Evolutionary conservation across 2,888 invertebrate species (phyloP).

Genomic region (Agrotis puta): DNA sequence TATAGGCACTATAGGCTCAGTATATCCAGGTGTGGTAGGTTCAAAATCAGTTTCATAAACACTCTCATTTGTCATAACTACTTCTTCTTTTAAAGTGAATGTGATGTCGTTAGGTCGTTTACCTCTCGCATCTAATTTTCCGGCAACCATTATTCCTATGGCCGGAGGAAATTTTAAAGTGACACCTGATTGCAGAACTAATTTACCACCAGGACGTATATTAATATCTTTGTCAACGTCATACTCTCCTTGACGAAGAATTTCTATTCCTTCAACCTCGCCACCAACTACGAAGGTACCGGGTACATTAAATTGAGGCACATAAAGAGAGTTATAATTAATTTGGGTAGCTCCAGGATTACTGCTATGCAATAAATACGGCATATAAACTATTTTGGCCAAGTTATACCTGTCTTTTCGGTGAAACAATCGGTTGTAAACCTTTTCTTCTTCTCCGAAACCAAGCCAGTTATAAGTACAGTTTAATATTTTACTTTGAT

Average conservation of each 20-base stretch:
- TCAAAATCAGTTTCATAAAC: conserved; percentile 91
- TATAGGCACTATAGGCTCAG: conserved; percentile 93
- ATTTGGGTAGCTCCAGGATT: conserved; percentile 97
- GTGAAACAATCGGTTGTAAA: conserved; percentile 94
- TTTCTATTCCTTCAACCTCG: conserved; percentile 97
- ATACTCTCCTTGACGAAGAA: conserved; percentile 96
- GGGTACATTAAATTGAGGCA: conserved; percentile 94
- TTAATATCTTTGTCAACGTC: conserved; percentile 98
- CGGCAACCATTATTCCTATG: conserved; percentile 99
- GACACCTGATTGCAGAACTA: conserved; percentile 97
- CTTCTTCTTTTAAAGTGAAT: conserved; percentile 95
- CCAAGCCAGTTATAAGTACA: conserved; percentile 99
- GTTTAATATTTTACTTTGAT: conserved; percentile 98
- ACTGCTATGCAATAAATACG: conserved; percentile 96
- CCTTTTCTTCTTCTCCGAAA: conserved; percentile 93
- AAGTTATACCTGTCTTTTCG: conserved; percentile 98
- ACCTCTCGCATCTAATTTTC: conserved; percentile 96
- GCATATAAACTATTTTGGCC: conserved; percentile 97
- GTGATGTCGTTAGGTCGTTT: conserved; percentile 95
- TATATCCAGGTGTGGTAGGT: conserved; percentile 91
- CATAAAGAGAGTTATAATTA: conserved; percentile 94
- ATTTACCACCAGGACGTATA: conserved; percentile 97
- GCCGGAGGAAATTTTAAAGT: conserved; percentile 97
- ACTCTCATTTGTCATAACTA: conserved; percentile 92
- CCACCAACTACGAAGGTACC: conserved; percentile 95